Percentiles rank a stretch among this genome's conserved stretches.
These are phyloP conservation scores for Apus apus DNA, from an alignment of 2,113 vertebrate genomes.

Conservation along the genomic window DNA sequence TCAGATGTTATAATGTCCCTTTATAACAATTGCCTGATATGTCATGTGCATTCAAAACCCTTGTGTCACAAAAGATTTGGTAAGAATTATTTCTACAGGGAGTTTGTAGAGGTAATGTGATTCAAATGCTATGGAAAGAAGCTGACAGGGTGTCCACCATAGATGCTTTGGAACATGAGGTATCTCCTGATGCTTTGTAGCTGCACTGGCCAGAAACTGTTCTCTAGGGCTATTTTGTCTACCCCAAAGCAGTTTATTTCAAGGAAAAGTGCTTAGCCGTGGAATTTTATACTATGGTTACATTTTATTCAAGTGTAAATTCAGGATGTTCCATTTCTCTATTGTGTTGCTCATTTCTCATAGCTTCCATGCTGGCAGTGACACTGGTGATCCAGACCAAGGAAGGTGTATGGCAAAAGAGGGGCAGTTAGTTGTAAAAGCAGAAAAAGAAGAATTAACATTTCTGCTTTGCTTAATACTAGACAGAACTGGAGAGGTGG, in stretches of 20 bases:
- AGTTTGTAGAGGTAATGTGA: rapidly evolving
- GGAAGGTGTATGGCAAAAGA: background rate
- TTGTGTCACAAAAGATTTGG: background rate
- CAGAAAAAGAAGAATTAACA: background rate
- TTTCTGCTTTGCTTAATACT: background rate
- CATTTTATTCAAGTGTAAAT: background rate
- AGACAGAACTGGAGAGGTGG: background rate
- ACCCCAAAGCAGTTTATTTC: background rate
- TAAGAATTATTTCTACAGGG: background rate
- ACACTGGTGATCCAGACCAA: background rate
- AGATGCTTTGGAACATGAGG: background rate
- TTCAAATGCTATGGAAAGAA: background rate
- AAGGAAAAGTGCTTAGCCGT: background rate
- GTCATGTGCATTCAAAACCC: background rate
- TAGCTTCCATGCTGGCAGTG: background rate
- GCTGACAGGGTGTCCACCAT: background rate
- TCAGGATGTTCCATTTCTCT: background rate
- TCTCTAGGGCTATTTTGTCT: background rate
- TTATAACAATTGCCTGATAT: background rate
- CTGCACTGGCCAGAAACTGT: background rate
- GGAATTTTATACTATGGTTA: background rate
- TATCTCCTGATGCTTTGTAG: background rate
- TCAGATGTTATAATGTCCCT: background rate
- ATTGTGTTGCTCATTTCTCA: background rate
- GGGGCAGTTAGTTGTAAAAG: background rate